Base-by-base conservation (phyloP, 2,888 invertebrate genomes). In the Eumerus sabulonum region DNA sequence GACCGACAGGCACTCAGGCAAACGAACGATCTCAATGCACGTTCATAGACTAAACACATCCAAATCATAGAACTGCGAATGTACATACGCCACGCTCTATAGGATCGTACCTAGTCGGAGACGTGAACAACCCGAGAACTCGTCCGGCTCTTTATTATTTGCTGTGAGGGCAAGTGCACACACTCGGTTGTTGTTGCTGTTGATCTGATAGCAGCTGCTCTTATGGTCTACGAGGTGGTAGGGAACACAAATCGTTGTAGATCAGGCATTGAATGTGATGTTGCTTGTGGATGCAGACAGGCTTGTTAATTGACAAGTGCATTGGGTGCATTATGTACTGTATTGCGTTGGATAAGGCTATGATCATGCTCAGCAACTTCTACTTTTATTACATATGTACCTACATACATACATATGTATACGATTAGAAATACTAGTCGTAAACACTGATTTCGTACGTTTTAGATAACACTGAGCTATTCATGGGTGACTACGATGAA, bases 131-230 rank as follows among this genome's bases (percentile, higher is more conserved):
- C 38, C 27, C 77, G 27, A 44, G 16, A 17, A 17, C 12, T 16
- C n/a, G 14, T 13, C 13, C n/a, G n/a, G n/a, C n/a, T n/a, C n/a
- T n/a, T n/a, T n/a, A n/a, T n/a, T n/a, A n/a, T n/a, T 4, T 42
- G 68, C 45, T 72, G 72, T 73, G 77, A n/a, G 72, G 72, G 67
- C 77, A 77, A 73, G 77, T 77, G 73, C 77, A 73, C 77, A 73
- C 62, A 42, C 14, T 53, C 35, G 42, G 14, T 67, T 67, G 14
- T 60, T 73, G 38, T 57, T 62, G 44, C 62, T 57, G 62, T 63
- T 76, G 59, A 70, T 76, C 70, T 76, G 70, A 44, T 16, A 70
- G 63, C 70, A 57, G 63, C 63, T 74, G 74, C 68, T 60, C 17
- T 51, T 56, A 14, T 57, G 42, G 51, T 36, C 38, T 59, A 53